Evolutionary conservation across 1,140 invertebrate species (phyloP).

Genomic region (Drosophila kikkawai): DNA sequence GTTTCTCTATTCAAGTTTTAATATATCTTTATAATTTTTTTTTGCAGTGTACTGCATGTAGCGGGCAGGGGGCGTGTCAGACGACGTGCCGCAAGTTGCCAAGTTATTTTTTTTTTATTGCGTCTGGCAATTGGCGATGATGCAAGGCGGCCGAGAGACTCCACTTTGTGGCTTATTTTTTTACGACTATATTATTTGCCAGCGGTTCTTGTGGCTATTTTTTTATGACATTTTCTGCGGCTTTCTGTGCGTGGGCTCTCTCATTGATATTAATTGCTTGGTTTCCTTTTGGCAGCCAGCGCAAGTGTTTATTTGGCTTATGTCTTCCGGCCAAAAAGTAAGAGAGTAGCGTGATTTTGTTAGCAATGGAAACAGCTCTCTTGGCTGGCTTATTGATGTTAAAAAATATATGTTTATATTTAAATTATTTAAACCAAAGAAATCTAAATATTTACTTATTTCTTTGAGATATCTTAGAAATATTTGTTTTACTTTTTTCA

Average conservation of each 20-base stretch:
- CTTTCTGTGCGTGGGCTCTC: constrained; percentile 41
- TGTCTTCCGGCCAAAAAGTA: constrained; percentile 36
- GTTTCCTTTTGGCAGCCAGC: constrained; percentile 33
- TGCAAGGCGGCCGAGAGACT: constrained; percentile 37
- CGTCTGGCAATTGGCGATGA: constrained; percentile 50
- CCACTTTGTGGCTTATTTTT: constrained; percentile 38
- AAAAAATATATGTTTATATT: neutral
- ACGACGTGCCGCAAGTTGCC: constrained; percentile 40
- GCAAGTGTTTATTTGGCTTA: constrained; percentile 50
- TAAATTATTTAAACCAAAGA: neutral
- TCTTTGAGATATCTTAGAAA: neutral
- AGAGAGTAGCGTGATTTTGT: neutral
- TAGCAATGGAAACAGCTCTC: too few species aligned
- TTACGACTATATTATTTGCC: constrained; percentile 45
- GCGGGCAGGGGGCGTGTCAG: constrained; percentile 23
- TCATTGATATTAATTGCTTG: constrained; percentile 51
- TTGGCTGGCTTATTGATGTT: neutral
- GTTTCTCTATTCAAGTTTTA: neutral
- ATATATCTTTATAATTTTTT: neutral
- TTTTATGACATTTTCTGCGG: constrained; percentile 42
- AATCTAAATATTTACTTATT: neutral
- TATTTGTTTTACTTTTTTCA: too few species aligned
- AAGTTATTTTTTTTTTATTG: constrained; percentile 45
- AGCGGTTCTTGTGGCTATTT: constrained; percentile 43
- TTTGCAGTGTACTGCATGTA: neutral